Base-by-base conservation (phyloP, 2,113 vertebrate species). In the Tringa solitaria region DNA sequence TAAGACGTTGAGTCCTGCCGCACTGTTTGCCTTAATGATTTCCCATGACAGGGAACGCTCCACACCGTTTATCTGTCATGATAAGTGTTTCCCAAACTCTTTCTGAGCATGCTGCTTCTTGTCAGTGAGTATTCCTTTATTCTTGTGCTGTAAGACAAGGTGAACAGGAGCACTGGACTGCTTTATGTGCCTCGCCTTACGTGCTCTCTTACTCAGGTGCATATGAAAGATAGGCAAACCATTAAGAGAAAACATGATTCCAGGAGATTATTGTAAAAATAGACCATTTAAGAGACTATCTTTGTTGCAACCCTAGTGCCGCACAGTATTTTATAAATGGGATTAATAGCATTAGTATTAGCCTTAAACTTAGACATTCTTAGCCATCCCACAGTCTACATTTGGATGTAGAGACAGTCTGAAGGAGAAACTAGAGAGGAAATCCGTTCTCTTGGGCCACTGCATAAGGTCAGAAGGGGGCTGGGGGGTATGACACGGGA, bases 181-280 rank as follows among this genome's bases (percentile, higher is more conserved):
- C 30, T 76, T 74, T 26, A 46, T 33, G 30, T 68, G 51, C 8
- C 53, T 37, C 15, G 11, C 0, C 0, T 76, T 92, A 46, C 0
- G 0, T 45, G 24, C 84, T 57, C 50, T 60, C 56, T 67, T 57
- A n/a, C 28, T 79, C 43, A 41, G 30, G 30, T 61, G 33, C 7
- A 10, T 22, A 32, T 48, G 43, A 48, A 87, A 68, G 72, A 39
- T 5, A 63, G 30, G 26, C 43, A 92, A 92, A 32, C 8, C 35
- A 30, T 21, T 33, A 60, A 46, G 20, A 69, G 24, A 83, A 74
- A 74, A 48, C 0, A 1, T 1, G 18, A n/a, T 64, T 30, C 43
- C 80, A 68, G 54, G 17, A 54, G 46, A 30, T 4, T 13, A 18
- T 65, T 50, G 16, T 11, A 83, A 80, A 85, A 87, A 41, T 1